Evolutionary conservation across 1,140 invertebrate species (phyloP), one percentile per base, ranked within the genome.

Genomic region (Tetraneura akinire): DNA sequence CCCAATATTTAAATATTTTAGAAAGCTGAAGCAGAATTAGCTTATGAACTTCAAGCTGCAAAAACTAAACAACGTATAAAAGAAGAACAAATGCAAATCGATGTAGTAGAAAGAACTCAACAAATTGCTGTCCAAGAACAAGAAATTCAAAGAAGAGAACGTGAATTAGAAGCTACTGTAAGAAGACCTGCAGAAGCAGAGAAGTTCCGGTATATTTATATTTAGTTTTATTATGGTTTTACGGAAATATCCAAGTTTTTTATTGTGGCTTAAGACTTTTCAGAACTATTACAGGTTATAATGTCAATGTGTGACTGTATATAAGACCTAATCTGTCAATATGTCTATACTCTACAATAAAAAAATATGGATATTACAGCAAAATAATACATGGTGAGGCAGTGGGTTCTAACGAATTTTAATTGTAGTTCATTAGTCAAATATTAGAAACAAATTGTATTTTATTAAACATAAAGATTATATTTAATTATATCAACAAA

Each of bases 81-180:
- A 87, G 96, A 98, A 84, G 96, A 98, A 86, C 92, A 97, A 85
- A 98, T 98, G 96, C 95, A 98, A 86, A 95, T 98, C 45, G 92
- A 92, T 82, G 96, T 98, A 1, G 92, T 98, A 29, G 96, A 98
- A 87, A 89, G 96, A 64, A 91, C 92, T 13, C 96, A 98, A 86
- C 93, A 97, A 87, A 98, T 98, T 84, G 89, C 90, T 45, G 93
- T 96, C 1, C 93, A 96, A 84, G 93, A 96, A 82, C 94, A 96
- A 87, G 94, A 96, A 88, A 94, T 95, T 82, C 88, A 92, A 84
- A 89, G 95, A 82, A 89, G 91, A 11, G 93, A 96, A 85, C 91
- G 91, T 82, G 96, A 98, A 86, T 87, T 98, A 49, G 96, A 98
- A 84, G 94, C 96, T 0, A 96, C 93, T 32, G 89, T 98, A 21